Percentiles rank a stretch among this genome's conserved stretches.
Evolutionary conservation across 2,888 invertebrate species (phyloP).

Genomic region (Onthophagus sagittarius): DNA sequence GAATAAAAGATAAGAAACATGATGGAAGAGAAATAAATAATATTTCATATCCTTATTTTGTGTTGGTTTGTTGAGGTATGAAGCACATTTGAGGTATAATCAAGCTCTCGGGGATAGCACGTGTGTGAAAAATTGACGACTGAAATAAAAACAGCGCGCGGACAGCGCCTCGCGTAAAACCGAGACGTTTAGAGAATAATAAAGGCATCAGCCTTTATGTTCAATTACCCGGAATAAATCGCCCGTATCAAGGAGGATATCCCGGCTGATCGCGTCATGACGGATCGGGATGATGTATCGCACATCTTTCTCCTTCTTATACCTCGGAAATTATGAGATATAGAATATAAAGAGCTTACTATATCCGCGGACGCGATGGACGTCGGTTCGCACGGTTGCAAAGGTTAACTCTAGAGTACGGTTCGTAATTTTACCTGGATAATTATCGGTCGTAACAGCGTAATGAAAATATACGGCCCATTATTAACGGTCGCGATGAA

Average conservation of each 20-base stretch:
- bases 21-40: too few relatives aligned
- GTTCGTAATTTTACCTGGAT: background rate
- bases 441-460: background rate
- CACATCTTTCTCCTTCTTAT: background rate
- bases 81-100: background rate
- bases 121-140: constrained; percentile 9
- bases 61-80: background rate
- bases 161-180: constrained; percentile 5
- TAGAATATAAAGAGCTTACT: background rate
- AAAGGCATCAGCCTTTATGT: constrained; percentile 23
- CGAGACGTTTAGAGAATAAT: constrained; percentile 22
- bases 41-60: background rate
- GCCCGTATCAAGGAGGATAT: constrained; percentile 5
- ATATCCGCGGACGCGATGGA: background rate
- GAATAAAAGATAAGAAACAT: too few relatives aligned
- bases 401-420: background rate
- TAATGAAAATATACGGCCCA: background rate
- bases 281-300: background rate
- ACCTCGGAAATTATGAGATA: background rate
- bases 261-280: background rate
- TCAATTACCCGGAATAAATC: constrained; percentile 18
- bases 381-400: background rate
- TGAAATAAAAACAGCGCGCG: background rate
- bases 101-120: background rate
- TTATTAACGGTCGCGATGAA: background rate